phyloP scores from a whole-genome alignment of 2,113 vertebrate genomes.

The Amazona vittata region DNA sequence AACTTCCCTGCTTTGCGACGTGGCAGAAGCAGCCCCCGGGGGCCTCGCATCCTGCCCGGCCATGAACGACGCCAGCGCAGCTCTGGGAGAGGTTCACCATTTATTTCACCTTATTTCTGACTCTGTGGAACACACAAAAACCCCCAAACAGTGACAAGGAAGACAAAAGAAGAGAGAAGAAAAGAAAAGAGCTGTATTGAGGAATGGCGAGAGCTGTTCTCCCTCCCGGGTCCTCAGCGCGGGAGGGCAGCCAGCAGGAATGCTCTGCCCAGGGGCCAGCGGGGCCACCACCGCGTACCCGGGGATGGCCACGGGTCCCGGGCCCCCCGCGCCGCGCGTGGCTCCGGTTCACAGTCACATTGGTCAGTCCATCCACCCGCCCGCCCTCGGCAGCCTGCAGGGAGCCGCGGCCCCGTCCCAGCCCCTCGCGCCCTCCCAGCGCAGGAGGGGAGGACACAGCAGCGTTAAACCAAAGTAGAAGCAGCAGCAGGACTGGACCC shows the following conservation, averaged over 20 bases:
- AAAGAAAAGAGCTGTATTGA: not conserved
- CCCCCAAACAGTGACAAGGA: conserved; percentile 72
- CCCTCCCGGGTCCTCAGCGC: not conserved
- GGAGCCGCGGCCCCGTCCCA: not conserved
- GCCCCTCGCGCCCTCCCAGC: not conserved
- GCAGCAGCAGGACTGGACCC: not conserved
- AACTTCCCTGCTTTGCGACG: conserved; percentile 51
- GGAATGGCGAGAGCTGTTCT: conserved; percentile 27
- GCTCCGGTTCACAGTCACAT: conserved; percentile 23
- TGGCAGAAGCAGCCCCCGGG: not conserved
- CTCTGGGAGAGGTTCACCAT: conserved; percentile 23
- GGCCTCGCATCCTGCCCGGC: not conserved
- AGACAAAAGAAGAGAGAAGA: conserved; percentile 32
- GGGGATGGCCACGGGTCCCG: not conserved
- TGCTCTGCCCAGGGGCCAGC: not conserved
- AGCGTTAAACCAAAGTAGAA: not conserved
- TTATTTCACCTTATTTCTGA: conserved; percentile 74
- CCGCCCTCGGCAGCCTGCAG: not conserved
- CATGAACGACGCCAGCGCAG: not conserved
- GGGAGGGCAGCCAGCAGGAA: not conserved
- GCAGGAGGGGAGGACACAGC: not conserved
- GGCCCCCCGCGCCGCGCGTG: not conserved
- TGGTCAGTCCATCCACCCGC: not conserved
- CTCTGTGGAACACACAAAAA: conserved; percentile 70
- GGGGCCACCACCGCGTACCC: accelerated